Conservation (phyloP, 2,888 invertebrate species). For the Myopa testacea region DNA sequence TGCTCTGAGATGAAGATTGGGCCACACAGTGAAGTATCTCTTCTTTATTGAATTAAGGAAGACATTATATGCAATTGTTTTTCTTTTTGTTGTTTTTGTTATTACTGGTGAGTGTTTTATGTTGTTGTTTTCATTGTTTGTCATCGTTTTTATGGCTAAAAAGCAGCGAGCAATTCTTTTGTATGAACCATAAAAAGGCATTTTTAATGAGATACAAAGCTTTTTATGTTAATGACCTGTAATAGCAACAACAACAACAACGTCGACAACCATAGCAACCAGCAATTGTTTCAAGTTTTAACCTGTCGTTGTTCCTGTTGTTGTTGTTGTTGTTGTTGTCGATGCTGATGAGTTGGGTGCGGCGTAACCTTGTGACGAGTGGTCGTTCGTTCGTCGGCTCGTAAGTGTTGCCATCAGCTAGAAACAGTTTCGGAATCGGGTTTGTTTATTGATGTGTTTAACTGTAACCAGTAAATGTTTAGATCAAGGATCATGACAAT, state of each 20-base stretch:
- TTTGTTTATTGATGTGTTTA: not conserved
- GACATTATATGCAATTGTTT: slow-evolving; percentile 8
- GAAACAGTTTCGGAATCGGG: not conserved
- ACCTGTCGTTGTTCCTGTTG: not conserved
- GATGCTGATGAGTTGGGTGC: not conserved
- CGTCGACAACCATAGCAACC: not conserved
- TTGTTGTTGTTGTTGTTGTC: not conserved
- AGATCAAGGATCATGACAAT: not conserved
- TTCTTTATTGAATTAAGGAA: slow-evolving; percentile 22
- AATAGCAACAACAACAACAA: slow-evolving; percentile 10
- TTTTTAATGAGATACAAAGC: not conserved
- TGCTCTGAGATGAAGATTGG: no score
- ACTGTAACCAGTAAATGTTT: not conserved
- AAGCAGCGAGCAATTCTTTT: not conserved
- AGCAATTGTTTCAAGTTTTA: not conserved
- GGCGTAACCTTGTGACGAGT: not conserved
- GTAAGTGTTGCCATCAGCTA: not conserved
- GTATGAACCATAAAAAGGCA: not conserved
- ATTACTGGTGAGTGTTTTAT: no score
- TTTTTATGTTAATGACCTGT: not conserved
- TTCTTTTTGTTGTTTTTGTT: not conserved
- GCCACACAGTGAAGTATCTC: not conserved
- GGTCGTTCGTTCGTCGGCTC: no score
- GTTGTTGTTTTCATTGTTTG: no score
- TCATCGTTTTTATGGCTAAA: not conserved